Base-by-base conservation (phyloP, 2,888 invertebrate species). In the Chymomyza fuscimana region DNA sequence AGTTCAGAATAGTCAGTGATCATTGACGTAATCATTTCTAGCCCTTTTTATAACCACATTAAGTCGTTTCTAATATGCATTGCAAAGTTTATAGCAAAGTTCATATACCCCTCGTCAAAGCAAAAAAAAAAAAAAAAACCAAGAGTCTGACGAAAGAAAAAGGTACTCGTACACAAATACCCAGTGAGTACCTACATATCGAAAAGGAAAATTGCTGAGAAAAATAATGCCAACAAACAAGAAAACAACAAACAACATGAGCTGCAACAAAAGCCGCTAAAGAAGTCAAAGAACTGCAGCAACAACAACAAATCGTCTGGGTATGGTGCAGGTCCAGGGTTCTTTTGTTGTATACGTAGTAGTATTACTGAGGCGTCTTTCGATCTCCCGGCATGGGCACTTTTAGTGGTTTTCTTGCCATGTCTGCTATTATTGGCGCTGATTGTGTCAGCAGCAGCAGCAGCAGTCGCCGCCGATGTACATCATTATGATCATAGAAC, bases 201-300 rank as follows among this genome's bases (percentile, higher is more conserved):
- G 59, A 66, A 60, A 52, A 40, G 25, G 40, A 67, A 67, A 67
- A 62, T 16, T 60, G 67, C 50, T 59, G 60, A 66, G 60, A 66
- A 59, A 65, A 66, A 60, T 58, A 60, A 59, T 40, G 16, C 40
- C 12, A 16, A 56, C 63, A 46, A 46, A 7, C 32, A 32, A 32
- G 25, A 32, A 29, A 29, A 61, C 40, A 32, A 59, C n/a, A 19
- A 59, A 25, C 19, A 63, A 63, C 63, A 63, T 54, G 52, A 54
- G 52, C 15, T 58, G 25, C 22, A 12, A 50, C 50, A 40, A 36
- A 59, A 61, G 64, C 69, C 52, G 64, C 64, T 60, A 61, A 65
- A 65, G 65, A 65, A 78, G 78, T 78, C 75, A 78, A 78, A 72
- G 75, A 78, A 78, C 75, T 75, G 65, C 58, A 56, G 40, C 64